Base-by-base conservation (phyloP, 2,797 vertebrate species). In the Argentina silus region DNA sequence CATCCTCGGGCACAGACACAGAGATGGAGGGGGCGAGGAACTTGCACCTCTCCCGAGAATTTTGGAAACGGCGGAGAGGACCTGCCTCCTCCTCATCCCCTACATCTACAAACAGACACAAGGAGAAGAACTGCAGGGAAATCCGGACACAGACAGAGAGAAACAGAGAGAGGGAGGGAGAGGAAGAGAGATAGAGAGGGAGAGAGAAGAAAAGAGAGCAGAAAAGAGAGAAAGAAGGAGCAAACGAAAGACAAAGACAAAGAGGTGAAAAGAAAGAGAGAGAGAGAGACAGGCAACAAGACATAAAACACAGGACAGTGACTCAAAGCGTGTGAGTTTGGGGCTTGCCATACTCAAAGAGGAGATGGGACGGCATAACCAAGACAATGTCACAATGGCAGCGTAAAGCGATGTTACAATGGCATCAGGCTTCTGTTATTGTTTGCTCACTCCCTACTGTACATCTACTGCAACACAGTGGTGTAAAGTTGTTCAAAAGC, bases 51-150 rank as follows among this genome's bases (percentile, higher is more conserved):
- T 96, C 94, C 88, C 94, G 93, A 73, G 93, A 93, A 95, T 93
- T 90, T 83, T 94, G 94, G 93, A 95, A 95, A 82, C 82, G 93
- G 88, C 90, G 94, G 78, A 95, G 95, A 93, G 93, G 95, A 87
- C 95, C 95, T 90, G 95, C 95, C 95, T 96, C 93, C 92, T 96
- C 95, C 96, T 97, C 95, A 86, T 93, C 95, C 96, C 95, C 96
- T 96, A 95, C 94, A 95, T 96, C 94, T 96, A 97, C 94, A 95
- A 95, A 97, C 90, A 98, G 94, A 96, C 95, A 94, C 92, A 94
- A 93, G 91, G 94, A 86, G 91, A 94, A 94, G 92, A 94, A 94
- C 95, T 95, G 95, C 95, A 97, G 92, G 94, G 95, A 93, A 93
- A 95, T 95, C 93, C 92, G 91, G 89, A 92, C 91, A 95, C 88